Base-by-base conservation (phyloP, 2,888 invertebrate species). In the Brenthis daphne region DNA sequence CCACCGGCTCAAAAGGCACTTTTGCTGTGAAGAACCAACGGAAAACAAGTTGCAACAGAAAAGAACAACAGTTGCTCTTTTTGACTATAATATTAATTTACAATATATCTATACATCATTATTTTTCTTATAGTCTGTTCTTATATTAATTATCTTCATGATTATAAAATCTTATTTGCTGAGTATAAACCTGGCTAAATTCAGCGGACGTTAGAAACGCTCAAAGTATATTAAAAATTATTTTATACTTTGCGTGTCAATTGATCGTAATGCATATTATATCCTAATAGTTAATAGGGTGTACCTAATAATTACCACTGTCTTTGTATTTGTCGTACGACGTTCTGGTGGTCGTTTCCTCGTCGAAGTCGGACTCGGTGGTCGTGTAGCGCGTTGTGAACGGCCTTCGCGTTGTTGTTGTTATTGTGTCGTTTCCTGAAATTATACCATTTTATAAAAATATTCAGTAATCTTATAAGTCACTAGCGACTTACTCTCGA, bases 271-370 rank as follows among this genome's bases (percentile, higher is more conserved):
- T 24, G 37, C 37, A 43, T 43, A 13, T 14, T 24, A 55, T 64
- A 77, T 78, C 85, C 85, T 86, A 83, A 83, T 84, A 87, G 77
- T 78, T 84, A 86, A 85, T 84, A 82, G 76, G 81, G 85, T 88
- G 86, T 92, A 92, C 91, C 92, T 92, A 93, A 93, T 88, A 91
- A 94, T 94, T 89, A 89, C 91, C 88, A 87, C 92, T 90, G 85
- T 94, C 92, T 87, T 93, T 91, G 82, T 88, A 87, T 84, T 86
- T 86, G 80, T 91, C 89, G 77, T 82, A 80, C 56, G 85, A 77
- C 63, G 85, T 76, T 64, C 81, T 80, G 2, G 85, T 73, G 60
- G 82, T 84, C 60, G 84, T 83, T 5, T 79, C 77, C 12, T 86
- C 86, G 0, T 87, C 86, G 0, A 87, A 86, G 2, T 85, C 86